Conservation (phyloP, 2,888 invertebrate species). For the Eremobia ochroleuca region DNA sequence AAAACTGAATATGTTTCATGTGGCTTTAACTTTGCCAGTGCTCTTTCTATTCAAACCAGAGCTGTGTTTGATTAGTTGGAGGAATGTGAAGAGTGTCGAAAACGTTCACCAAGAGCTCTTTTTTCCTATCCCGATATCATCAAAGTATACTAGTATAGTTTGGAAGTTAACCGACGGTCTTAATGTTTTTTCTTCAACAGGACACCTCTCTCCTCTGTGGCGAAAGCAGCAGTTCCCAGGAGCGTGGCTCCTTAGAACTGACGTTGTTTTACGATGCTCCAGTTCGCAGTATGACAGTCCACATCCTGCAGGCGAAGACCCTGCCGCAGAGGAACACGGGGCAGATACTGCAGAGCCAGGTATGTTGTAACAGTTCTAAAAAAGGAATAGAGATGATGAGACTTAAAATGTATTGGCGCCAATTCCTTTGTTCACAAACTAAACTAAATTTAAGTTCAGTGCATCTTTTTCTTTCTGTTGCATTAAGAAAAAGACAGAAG, state of each 20-base stretch:
- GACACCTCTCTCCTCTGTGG: constrained; percentile 89
- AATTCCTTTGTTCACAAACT: no score
- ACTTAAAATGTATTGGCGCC: neutral
- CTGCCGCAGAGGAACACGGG: constrained; percentile 92
- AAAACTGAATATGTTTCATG: neutral
- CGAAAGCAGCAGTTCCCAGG: constrained; percentile 88
- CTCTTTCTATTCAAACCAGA: neutral
- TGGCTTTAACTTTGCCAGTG: neutral
- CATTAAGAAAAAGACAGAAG: no score
- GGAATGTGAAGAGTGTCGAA: neutral
- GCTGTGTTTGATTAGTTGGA: neutral
- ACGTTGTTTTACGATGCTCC: constrained; percentile 97
- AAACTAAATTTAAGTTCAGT: no score
- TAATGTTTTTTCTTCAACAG: constrained; percentile 71
- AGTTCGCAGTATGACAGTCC: constrained; percentile 97
- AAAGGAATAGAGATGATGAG: no score
- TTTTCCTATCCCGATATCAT: neutral
- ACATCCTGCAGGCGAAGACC: constrained; percentile 96
- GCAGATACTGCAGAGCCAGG: constrained; percentile 86
- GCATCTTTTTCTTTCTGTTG: no score
- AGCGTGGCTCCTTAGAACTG: constrained; percentile 96
- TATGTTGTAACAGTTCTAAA: constrained; percentile 46
- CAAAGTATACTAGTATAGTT: neutral
- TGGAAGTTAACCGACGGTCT: neutral
- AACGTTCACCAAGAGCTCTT: neutral